These are phyloP conservation scores for Escarpia spicata DNA, from an alignment of 2,888 invertebrate species.

Conservation along the genomic window DNA sequence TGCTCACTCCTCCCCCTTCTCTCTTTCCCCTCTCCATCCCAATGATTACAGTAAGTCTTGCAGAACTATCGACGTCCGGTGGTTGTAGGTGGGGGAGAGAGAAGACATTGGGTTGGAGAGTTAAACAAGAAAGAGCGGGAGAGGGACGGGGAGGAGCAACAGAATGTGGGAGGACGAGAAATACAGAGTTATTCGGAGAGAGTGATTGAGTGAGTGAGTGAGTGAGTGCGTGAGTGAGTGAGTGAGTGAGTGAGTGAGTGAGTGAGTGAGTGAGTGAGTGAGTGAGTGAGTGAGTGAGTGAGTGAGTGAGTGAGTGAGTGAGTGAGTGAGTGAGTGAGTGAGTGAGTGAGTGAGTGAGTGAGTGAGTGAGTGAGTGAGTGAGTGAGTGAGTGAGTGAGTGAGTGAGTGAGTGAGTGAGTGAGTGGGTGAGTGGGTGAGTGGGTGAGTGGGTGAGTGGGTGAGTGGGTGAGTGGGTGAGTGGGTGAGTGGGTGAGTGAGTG, in stretches of 20 bases:
- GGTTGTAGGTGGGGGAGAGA: too few species aligned
- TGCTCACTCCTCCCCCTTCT: too few species aligned
- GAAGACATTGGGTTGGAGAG: too few species aligned
- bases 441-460: not conserved
- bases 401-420: conserved; percentile 37
- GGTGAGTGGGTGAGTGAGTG: conserved; percentile 24
- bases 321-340: conserved; percentile 33
- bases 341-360: conserved; percentile 35
- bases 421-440: conserved; percentile 27
- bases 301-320: conserved; percentile 28
- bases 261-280: conserved; percentile 30
- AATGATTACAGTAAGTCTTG: too few species aligned
- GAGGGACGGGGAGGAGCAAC: too few species aligned
- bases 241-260: conserved; percentile 28
- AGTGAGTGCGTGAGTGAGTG: conserved; percentile 26
- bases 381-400: conserved; percentile 37
- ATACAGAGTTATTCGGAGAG: not conserved
- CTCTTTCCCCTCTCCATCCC: too few species aligned
- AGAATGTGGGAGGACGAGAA: not conserved
- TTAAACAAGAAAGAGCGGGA: too few species aligned
- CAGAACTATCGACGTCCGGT: too few species aligned
- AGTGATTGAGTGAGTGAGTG: conserved; percentile 29
- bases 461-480: not conserved
- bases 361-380: conserved; percentile 33
- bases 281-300: conserved; percentile 28